Evolutionary conservation across 2,113 vertebrate species (phyloP).

Genomic region (Mobula birostris): DNA sequence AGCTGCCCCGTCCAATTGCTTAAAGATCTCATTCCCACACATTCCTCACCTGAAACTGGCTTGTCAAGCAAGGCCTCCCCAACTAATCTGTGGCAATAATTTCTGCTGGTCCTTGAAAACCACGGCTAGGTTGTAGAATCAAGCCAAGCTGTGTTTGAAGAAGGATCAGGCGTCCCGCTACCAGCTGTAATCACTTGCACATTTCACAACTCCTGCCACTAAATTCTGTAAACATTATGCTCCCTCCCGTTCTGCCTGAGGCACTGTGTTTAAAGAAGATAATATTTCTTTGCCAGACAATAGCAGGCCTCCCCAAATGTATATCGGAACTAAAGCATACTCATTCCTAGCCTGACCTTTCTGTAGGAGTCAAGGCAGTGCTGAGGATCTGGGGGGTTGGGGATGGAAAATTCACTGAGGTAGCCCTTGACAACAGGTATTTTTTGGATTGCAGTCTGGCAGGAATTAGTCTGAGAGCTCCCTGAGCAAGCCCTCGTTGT

Average conservation of each 20-base stretch:
- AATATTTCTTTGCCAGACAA: neutral
- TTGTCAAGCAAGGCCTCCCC: neutral
- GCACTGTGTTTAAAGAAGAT: neutral
- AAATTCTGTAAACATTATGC: neutral
- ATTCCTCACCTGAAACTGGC: neutral
- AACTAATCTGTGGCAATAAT: neutral
- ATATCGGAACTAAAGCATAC: neutral
- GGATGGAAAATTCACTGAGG: no score
- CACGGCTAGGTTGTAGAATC: neutral
- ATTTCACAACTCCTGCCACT: neutral
- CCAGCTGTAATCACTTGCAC: conserved; percentile 2
- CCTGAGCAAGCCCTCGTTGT: no score
- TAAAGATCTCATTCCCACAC: no score
- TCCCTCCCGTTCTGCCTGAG: neutral
- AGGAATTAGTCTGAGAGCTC: no score
- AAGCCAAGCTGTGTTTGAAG: neutral
- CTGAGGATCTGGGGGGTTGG: neutral
- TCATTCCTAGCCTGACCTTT: neutral
- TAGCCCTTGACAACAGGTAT: no score
- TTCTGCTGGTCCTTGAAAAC: neutral
- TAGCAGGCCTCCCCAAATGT: neutral
- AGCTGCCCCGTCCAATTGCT: no score
- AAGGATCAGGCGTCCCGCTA: neutral
- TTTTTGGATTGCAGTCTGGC: no score
- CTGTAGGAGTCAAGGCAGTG: neutral